Evolutionary conservation across 2,888 invertebrate species (phyloP), one percentile per base, ranked within the genome.

Genomic region (Amitus sp.): DNA sequence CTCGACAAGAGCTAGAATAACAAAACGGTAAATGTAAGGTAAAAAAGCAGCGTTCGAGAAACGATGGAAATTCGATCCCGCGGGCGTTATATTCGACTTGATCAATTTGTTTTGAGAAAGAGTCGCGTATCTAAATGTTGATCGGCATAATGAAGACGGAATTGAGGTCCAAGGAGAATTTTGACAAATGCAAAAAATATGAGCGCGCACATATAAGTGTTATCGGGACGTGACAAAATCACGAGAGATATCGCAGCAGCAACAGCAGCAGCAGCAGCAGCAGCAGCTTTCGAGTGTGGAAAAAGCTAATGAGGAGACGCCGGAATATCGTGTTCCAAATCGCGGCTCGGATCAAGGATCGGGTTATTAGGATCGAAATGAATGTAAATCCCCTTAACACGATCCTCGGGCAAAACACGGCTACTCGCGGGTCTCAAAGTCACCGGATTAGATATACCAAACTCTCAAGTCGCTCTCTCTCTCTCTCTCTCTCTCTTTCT

Each of bases 351-450:
- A 78, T 77, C 76, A 73, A 76, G 78, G 77, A 76, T 78, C 80
- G 77, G 79, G 80, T 81, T 82, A 82, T 81, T 80, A 80, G 79
- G 80, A 81, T 82, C 78, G 76, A 80, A 80, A 80, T 80, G 79
- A 80, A 82, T 82, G 80, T 82, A 81, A 81, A 82, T 82, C 80
- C 80, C 79, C 79, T 81, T 82, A 82, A 81, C 81, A 80, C 79
- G 81, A 82, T 80, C 81, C 80, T 75, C 72, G 70, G 75, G 73
- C 79, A 80, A 80, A 82, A 82, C 80, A 80, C 78, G 78, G 81
- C 82, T 81, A 81, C 80, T 77, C 81, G 77, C 76, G 75, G 69
- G 70, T 68, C 72, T 69, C 69, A 74, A 73, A 77, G 76, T 77
- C 74, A 76, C 75, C 76, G 78, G 78, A 79, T 78, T 77, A 75